Conservation (phyloP, 2,113 vertebrate genomes). For the Xiphias gladius region DNA sequence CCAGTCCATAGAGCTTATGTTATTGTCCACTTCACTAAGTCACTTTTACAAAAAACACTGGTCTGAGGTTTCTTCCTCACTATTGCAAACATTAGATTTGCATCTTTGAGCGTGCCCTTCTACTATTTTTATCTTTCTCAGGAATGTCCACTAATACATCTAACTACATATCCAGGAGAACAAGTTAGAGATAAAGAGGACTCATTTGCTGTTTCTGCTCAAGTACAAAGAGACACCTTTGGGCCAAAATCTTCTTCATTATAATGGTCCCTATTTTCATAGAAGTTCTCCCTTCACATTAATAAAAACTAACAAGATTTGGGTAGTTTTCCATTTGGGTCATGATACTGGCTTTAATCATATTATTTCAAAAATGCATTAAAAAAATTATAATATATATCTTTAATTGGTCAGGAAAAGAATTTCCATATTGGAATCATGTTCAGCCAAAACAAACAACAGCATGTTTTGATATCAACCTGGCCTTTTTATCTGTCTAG, state of each 20-base stretch:
- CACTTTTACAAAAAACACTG: not conserved
- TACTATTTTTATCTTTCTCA: not conserved
- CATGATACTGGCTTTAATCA: slow-evolving; percentile 9
- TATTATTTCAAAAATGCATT: slow-evolving; percentile 12
- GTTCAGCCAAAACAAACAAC: slow-evolving; percentile 6
- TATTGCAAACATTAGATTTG: not conserved
- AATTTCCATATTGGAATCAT: slow-evolving; percentile 1
- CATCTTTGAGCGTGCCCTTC: not conserved
- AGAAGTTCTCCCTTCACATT: not conserved
- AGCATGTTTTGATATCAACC: too few relatives aligned
- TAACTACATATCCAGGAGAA: not conserved
- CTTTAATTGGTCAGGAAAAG: not conserved
- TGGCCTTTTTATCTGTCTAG: too few relatives aligned
- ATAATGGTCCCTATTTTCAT: not conserved
- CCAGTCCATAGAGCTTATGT: not conserved
- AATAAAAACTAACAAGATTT: slow-evolving; percentile 7
- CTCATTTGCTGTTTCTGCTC: not conserved
- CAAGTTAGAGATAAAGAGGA: not conserved
- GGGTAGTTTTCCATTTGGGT: not conserved
- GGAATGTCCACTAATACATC: not conserved
- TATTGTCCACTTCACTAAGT: slow-evolving; percentile 9
- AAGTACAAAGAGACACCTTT: not conserved
- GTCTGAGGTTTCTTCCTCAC: not conserved
- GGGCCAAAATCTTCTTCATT: not conserved
- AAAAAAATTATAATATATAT: not conserved